Evolutionary conservation across 2,888 invertebrate genomes (phyloP).

Genomic region (Choristoneura rosaceana): DNA sequence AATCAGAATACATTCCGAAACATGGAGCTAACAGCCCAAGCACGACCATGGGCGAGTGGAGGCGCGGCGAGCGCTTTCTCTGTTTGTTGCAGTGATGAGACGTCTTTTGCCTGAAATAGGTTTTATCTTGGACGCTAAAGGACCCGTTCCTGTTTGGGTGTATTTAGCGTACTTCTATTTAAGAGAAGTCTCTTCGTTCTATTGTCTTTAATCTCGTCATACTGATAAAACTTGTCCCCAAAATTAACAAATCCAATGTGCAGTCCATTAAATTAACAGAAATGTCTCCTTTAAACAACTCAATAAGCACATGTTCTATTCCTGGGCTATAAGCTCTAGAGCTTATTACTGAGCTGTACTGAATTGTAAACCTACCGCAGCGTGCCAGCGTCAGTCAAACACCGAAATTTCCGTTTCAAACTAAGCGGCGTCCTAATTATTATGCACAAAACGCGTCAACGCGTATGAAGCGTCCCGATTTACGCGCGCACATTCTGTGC

Average conservation of each 20-base stretch:
- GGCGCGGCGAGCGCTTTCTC: too few relatives aligned
- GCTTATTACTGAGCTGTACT: constrained; percentile 1
- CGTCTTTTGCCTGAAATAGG: too few relatives aligned
- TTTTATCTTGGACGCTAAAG: too few relatives aligned
- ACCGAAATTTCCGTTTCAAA: constrained; percentile 18
- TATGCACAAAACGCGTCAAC: constrained; percentile 32
- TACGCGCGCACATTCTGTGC: constrained; percentile 9
- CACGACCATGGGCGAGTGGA: too few relatives aligned
- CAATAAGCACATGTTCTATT: neutral
- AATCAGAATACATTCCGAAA: constrained; percentile 18
- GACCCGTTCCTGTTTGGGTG: too few relatives aligned
- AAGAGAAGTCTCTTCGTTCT: too few relatives aligned
- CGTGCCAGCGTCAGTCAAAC: constrained; percentile 8
- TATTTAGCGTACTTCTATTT: too few relatives aligned
- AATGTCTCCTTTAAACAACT: neutral
- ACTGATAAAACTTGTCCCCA: neutral
- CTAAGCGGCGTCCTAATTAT: constrained; percentile 34
- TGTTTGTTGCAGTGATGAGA: too few relatives aligned
- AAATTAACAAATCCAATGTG: neutral
- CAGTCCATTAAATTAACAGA: neutral
- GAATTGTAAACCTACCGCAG: neutral
- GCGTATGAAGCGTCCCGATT: constrained; percentile 29
- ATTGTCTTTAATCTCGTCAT: neutral
- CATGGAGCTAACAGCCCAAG: neutral
- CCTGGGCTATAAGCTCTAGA: neutral